phyloP scores from a whole-genome alignment of 1,140 invertebrate species.

The Pygmarrhopalites habei region DNA sequence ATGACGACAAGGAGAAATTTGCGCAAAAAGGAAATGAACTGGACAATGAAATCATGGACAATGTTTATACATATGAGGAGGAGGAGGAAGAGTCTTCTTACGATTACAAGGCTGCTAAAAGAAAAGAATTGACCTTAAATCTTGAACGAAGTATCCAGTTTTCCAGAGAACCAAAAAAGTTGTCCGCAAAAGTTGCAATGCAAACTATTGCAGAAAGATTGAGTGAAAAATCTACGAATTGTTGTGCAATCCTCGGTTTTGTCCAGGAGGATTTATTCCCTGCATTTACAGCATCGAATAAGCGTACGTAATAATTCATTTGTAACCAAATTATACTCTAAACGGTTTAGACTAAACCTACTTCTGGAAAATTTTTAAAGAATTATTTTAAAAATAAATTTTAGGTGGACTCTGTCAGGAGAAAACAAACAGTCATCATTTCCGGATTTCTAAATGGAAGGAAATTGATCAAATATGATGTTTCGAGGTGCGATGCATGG shows the following conservation, averaged over 20 bases:
- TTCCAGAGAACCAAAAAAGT: neutral
- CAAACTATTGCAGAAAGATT: neutral
- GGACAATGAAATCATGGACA: neutral
- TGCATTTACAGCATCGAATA: slow-evolving; percentile 8
- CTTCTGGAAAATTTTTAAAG: too few relatives aligned
- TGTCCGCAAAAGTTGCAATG: neutral
- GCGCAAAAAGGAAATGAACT: too few relatives aligned
- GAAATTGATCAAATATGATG: slow-evolving; percentile 16
- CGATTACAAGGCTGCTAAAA: too few relatives aligned
- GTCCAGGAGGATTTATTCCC: slow-evolving; percentile 16
- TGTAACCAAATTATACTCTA: too few relatives aligned
- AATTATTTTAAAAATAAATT: too few relatives aligned
- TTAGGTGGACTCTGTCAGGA: neutral
- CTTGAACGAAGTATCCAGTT: too few relatives aligned
- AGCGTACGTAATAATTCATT: too few relatives aligned
- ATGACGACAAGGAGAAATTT: neutral
- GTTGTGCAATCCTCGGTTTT: slow-evolving; percentile 15
- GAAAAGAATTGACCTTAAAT: too few relatives aligned
- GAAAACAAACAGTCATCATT: slow-evolving; percentile 5
- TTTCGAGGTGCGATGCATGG: slow-evolving; percentile 21
- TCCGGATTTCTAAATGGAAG: slow-evolving; percentile 14
- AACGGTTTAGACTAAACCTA: too few relatives aligned
- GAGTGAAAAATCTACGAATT: neutral
- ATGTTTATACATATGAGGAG: too few relatives aligned
- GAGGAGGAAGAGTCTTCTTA: too few relatives aligned